Conservation (phyloP, 2,888 invertebrate species). For the Ichneumoninae sp. region DNA sequence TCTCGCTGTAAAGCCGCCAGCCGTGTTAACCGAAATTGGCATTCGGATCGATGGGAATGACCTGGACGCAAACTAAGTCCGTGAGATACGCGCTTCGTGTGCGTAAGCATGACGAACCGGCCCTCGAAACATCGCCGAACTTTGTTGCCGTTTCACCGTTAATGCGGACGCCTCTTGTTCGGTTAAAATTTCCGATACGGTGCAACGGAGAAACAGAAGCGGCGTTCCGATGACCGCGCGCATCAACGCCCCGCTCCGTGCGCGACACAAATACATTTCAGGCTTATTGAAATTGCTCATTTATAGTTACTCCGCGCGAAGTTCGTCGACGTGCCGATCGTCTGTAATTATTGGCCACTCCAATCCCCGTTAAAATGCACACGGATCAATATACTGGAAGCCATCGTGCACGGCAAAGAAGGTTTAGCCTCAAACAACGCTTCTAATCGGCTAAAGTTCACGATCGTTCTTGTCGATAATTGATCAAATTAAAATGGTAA, state of each 20-base stretch:
- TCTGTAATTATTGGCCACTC: neutral
- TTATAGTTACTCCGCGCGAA: neutral
- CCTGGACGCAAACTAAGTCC: neutral
- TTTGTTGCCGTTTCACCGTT: constrained; percentile 26
- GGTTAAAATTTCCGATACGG: constrained; percentile 5
- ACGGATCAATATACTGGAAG: neutral
- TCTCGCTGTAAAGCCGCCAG: constrained; percentile 8
- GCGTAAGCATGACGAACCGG: neutral
- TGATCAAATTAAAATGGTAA: too few relatives aligned
- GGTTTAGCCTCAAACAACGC: neutral
- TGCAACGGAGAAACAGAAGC: neutral
- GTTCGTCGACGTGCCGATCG: neutral
- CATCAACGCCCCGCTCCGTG: neutral
- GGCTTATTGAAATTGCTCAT: neutral
- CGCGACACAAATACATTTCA: neutral
- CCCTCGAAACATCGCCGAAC: constrained; percentile 46
- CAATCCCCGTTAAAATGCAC: neutral
- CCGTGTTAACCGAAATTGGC: neutral
- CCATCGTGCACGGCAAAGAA: neutral
- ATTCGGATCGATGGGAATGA: constrained; percentile 2
- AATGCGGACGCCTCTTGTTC: neutral
- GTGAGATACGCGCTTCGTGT: neutral
- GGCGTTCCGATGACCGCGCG: neutral
- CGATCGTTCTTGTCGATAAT: too few relatives aligned
- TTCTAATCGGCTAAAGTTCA: too few relatives aligned